Evolutionary conservation across 2,888 invertebrate genomes (phyloP).

Genomic region (Hydrotaea cyrtoneurina): DNA sequence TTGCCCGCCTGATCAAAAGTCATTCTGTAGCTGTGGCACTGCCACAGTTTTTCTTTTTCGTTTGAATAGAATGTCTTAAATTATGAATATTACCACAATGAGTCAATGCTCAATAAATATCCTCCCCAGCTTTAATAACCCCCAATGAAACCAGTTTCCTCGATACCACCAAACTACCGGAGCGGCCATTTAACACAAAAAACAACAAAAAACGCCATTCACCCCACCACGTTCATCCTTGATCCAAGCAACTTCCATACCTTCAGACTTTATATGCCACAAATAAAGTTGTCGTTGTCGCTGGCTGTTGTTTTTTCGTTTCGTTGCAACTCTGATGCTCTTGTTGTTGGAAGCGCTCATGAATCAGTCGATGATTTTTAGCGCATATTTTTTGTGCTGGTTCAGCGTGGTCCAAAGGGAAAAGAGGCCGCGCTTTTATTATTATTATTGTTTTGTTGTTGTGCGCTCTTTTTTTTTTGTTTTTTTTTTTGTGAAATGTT

Average conservation of each 20-base stretch:
- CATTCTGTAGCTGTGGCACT: too few species aligned
- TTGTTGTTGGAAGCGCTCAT: constrained; percentile 53
- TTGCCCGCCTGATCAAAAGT: too few species aligned
- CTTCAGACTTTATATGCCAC: constrained; percentile 57
- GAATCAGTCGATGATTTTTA: constrained; percentile 64
- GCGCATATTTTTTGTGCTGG: constrained; percentile 27
- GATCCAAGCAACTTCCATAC: constrained; percentile 50
- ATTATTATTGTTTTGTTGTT: constrained; percentile 7
- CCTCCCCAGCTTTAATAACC: constrained; percentile 52
- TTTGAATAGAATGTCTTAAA: constrained; percentile 72
- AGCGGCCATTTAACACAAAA: constrained; percentile 44
- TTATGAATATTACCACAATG: constrained; percentile 80
- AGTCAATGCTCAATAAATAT: constrained; percentile 79
- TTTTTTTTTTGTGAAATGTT: constrained; percentile 40
- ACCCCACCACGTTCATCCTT: constrained; percentile 6
- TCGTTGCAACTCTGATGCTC: constrained; percentile 5
- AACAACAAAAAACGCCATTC: constrained; percentile 3
- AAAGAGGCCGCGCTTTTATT: constrained; percentile 47
- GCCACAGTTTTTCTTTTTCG: constrained; percentile 72
- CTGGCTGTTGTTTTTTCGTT: constrained; percentile 9
- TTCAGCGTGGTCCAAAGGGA: constrained; percentile 41
- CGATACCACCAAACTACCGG: background rate
- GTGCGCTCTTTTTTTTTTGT: background rate
- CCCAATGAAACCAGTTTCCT: constrained; percentile 38
- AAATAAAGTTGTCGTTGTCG: constrained; percentile 66